Conservation (phyloP, 2,797 vertebrate genomes). For the Schizopygopsis pylzovi region DNA sequence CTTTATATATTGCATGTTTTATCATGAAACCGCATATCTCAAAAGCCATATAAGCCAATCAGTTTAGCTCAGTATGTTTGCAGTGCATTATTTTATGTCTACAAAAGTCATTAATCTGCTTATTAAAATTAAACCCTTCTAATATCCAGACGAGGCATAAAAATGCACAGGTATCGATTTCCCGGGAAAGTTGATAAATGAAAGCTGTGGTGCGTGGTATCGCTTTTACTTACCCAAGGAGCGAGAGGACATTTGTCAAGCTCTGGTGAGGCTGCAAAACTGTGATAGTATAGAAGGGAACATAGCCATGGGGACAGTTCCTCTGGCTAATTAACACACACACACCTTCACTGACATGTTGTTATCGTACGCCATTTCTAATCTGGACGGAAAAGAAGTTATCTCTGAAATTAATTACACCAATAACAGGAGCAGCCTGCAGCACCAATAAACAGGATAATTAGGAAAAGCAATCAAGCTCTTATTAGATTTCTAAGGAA, state of each 20-base stretch:
- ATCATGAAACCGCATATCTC: not conserved
- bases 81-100: not conserved
- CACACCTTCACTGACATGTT: conserved; percentile 59
- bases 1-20: conserved; percentile 15
- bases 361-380: conserved; percentile 69
- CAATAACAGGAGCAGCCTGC: conserved; percentile 75
- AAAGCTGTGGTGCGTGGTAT: conserved; percentile 44
- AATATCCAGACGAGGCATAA: conserved; percentile 51
- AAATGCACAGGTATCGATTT: conserved; percentile 55
- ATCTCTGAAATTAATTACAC: conserved; percentile 85
- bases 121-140: conserved; percentile 58
- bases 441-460: conserved; percentile 79
- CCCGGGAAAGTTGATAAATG: conserved; percentile 57
- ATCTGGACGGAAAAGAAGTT: conserved; percentile 78
- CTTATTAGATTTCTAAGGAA: conserved; percentile 84
- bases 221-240: conserved; percentile 52
- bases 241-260: conserved; percentile 59
- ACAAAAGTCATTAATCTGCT: conserved; percentile 44
- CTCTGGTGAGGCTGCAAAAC: conserved; percentile 50
- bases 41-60: conserved; percentile 20
- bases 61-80: conserved; percentile 20
- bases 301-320: conserved; percentile 54
- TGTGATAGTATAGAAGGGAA: conserved; percentile 56
- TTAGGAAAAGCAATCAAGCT: conserved; percentile 85
- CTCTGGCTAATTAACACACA: conserved; percentile 56